Conservation (phyloP, 2,113 vertebrate genomes). For the Corydoras maculifer region DNA sequence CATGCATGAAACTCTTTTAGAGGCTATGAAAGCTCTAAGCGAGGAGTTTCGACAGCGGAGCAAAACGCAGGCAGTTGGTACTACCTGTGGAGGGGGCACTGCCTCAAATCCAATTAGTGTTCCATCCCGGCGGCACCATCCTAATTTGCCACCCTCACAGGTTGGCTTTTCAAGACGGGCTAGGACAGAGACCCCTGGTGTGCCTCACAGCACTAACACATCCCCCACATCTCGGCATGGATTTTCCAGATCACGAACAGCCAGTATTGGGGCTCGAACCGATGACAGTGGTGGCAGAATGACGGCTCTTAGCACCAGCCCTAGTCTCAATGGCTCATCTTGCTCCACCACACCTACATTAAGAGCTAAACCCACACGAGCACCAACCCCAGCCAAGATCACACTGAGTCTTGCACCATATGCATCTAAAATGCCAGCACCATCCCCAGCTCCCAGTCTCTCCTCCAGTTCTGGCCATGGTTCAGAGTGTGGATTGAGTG, state of each 20-base stretch:
- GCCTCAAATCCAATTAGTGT: constrained; percentile 74
- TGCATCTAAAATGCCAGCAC: constrained; percentile 62
- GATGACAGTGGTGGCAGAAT: constrained; percentile 57
- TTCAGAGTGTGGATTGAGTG: constrained; percentile 67
- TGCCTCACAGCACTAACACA: constrained; percentile 65
- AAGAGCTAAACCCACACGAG: constrained; percentile 65
- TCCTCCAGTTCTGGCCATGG: constrained; percentile 73
- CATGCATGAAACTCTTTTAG: constrained; percentile 78
- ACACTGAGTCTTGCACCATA: constrained; percentile 68
- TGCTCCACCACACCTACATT: constrained; percentile 69
- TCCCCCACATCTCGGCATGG: constrained; percentile 62
- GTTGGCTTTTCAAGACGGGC: constrained; percentile 68
- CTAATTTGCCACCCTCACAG: constrained; percentile 59
- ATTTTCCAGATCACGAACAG: constrained; percentile 64
- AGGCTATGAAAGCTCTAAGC: constrained; percentile 76
- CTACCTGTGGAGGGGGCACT: constrained; percentile 64
- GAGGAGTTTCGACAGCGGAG: constrained; percentile 74
- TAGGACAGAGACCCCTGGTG: constrained; percentile 63
- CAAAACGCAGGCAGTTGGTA: constrained; percentile 71
- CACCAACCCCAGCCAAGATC: constrained; percentile 70
- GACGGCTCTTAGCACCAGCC: constrained; percentile 66
- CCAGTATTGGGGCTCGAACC: constrained; percentile 65
- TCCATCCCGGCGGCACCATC: constrained; percentile 59
- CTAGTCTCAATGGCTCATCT: constrained; percentile 66
- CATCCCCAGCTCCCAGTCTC: constrained; percentile 59